A percentile compares a stretch with the other conserved stretches of the same genome.
phyloP scores from a whole-genome alignment of 2,797 vertebrate genomes.

The Tapirus indicus region DNA sequence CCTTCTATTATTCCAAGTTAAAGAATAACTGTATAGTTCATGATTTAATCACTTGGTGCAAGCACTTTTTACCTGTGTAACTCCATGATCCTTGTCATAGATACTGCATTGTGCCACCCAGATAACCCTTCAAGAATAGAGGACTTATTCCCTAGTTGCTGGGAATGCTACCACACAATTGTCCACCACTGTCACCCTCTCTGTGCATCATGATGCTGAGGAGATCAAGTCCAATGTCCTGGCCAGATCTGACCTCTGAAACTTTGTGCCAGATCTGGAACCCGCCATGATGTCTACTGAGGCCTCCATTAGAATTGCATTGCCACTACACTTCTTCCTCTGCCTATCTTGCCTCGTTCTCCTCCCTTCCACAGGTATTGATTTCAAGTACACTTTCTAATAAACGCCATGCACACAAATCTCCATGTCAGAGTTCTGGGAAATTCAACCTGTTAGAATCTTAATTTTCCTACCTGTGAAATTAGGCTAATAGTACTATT shows the following conservation, averaged over 20 bases:
- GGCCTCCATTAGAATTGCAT: rapidly evolving
- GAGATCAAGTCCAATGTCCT: rapidly evolving
- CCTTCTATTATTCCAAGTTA: neutral
- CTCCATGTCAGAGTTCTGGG: neutral
- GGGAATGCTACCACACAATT: neutral
- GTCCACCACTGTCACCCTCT: neutral
- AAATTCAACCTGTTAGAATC: neutral
- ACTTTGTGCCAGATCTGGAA: neutral
- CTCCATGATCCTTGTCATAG: no score
- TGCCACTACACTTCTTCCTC: no score
- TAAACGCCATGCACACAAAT: neutral
- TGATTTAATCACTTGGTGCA: neutral
- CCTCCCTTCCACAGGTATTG: neutral
- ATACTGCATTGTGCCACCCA: neutral
- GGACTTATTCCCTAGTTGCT: neutral
- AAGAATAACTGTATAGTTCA: neutral
- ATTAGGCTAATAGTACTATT: neutral
- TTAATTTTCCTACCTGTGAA: neutral
- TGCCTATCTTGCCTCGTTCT: neutral
- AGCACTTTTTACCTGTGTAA: neutral
- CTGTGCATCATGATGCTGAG: no score
- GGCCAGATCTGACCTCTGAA: neutral
- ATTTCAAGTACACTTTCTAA: neutral
- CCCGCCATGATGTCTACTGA: no score
- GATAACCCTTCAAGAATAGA: neutral